phyloP scores from a whole-genome alignment of 2,113 vertebrate species.

The Jacana jacana region DNA sequence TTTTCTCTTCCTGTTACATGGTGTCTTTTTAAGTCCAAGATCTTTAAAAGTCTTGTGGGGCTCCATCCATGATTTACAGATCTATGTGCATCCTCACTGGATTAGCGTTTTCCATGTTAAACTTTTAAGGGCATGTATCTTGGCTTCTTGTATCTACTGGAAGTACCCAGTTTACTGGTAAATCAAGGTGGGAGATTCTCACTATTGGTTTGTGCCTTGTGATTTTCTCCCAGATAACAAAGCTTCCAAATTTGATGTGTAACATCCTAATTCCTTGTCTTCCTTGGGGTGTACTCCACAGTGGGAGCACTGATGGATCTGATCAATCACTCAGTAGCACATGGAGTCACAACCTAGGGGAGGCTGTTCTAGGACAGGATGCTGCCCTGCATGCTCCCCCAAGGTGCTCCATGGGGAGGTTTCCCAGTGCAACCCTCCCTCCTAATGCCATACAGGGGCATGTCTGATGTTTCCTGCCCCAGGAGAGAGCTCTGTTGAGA shows the following conservation, averaged over 20 bases:
- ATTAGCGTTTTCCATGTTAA: neutral
- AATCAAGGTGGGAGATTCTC: neutral
- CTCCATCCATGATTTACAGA: neutral
- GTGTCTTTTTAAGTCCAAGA: neutral
- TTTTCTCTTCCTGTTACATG: neutral
- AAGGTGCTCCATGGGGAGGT: fast-evolving
- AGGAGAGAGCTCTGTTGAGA: neutral
- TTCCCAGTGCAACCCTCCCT: neutral
- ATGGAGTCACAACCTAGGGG: neutral
- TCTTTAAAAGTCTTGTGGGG: neutral
- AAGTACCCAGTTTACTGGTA: neutral
- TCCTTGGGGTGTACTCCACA: neutral
- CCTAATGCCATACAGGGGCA: fast-evolving
- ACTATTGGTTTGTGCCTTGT: fast-evolving
- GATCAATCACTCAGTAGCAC: neutral
- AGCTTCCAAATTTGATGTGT: neutral
- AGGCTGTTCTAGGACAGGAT: neutral
- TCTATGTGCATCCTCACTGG: neutral
- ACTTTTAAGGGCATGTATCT: fast-evolving
- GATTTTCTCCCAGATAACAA: neutral
- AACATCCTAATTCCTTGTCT: neutral
- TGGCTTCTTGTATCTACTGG: neutral
- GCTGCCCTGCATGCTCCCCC: neutral
- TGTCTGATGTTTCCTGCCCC: neutral
- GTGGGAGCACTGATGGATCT: neutral